phyloP scores from a whole-genome alignment of 2,888 invertebrate species.

The Lepidonotus clava region DNA sequence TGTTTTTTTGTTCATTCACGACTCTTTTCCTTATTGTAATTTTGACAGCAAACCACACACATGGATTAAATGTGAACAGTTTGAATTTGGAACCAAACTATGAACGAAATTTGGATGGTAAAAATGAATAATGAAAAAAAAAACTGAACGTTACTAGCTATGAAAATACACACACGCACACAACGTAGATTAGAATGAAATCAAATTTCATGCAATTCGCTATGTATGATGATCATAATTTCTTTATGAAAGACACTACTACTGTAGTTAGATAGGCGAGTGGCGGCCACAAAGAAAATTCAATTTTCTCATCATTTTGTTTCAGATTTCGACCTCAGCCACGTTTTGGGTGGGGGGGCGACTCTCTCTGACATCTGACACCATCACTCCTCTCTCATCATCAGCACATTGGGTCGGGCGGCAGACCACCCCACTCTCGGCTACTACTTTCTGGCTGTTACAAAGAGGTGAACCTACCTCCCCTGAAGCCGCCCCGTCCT shows the following conservation, averaged over 20 bases:
- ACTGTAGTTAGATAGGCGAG: conserved; percentile 35
- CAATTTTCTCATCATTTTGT: conserved; percentile 38
- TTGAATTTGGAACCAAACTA: conserved; percentile 22
- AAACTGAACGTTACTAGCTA: conserved; percentile 28
- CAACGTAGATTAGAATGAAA: conserved; percentile 42
- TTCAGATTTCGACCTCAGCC: conserved; percentile 17
- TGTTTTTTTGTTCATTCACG: neutral
- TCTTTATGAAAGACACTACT: conserved; percentile 51
- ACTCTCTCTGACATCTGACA: no score
- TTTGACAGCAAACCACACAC: conserved; percentile 53
- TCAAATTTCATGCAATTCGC: conserved; percentile 46
- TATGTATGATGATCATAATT: no score
- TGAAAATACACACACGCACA: conserved; percentile 49
- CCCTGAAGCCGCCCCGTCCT: conserved; percentile 54
- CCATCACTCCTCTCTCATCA: neutral
- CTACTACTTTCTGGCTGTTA: conserved; percentile 23
- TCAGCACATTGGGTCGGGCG: no score
- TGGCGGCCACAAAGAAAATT: conserved; percentile 30
- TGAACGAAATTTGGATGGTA: conserved; percentile 21
- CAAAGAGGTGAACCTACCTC: conserved; percentile 16
- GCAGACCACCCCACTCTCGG: conserved; percentile 38
- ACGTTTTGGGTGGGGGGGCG: no score
- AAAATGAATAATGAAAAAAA: conserved; percentile 15
- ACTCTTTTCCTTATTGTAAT: conserved; percentile 7
- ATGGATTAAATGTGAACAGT: conserved; percentile 38